Percentiles rank a stretch among this genome's conserved stretches.
Evolutionary conservation across 2,113 vertebrate genomes (phyloP).

Genomic region (Bos indicus): DNA sequence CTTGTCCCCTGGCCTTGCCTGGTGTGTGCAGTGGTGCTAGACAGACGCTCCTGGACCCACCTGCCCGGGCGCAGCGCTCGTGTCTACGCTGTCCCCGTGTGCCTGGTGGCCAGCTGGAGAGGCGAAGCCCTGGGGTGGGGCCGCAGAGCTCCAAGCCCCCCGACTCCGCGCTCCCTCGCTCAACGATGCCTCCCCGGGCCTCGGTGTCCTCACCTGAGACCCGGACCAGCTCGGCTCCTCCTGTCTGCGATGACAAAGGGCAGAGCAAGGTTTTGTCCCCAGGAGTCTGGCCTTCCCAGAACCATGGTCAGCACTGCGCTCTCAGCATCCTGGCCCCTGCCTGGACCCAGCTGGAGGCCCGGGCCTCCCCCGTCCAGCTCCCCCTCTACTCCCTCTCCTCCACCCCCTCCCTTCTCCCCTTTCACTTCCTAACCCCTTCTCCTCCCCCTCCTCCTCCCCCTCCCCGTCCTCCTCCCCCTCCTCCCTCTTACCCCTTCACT

Average conservation of each 20-base stretch:
- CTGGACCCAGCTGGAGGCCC: fast-evolving
- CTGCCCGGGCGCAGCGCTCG: not conserved
- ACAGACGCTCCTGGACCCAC: fast-evolving
- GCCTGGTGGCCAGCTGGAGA: not conserved
- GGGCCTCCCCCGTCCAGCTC: too few species aligned
- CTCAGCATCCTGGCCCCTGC: not conserved
- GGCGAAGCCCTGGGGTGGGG: not conserved
- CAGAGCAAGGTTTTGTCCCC: not conserved
- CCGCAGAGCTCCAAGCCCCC: fast-evolving
- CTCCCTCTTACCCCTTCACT: too few species aligned
- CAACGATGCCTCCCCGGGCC: not conserved
- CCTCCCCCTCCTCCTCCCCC: too few species aligned
- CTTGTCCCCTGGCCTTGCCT: fast-evolving
- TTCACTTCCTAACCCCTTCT: too few species aligned
- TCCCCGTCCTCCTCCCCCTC: too few species aligned
- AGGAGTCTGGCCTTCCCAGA: not conserved
- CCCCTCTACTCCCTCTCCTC: too few species aligned
- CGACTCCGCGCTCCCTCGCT: fast-evolving
- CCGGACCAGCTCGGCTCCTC: fast-evolving
- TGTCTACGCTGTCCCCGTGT: fast-evolving
- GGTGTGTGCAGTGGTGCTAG: not conserved
- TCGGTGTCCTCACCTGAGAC: not conserved
- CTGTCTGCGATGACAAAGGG: not conserved
- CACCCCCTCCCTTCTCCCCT: too few species aligned
- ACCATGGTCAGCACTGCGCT: not conserved